phyloP scores from a whole-genome alignment of 2,888 invertebrate species.

The Dasysyrphus albostriatus region DNA sequence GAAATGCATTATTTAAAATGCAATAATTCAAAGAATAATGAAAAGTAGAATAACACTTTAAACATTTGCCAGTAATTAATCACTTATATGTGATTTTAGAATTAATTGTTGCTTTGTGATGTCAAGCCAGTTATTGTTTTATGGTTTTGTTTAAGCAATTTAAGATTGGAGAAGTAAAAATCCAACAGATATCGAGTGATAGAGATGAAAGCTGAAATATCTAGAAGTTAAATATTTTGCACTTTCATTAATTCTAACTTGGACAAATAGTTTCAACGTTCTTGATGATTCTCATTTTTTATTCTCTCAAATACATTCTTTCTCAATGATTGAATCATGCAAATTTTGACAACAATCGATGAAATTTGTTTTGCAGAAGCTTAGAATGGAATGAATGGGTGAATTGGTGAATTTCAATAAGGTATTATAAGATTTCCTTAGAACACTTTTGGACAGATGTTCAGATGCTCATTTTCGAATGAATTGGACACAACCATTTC shows the following conservation, averaged over 20 bases:
- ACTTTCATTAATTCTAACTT: too few relatives aligned
- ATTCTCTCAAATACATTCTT: not conserved
- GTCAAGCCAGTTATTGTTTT: constrained; percentile 17
- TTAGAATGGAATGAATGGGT: not conserved
- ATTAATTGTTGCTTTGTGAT: constrained; percentile 6
- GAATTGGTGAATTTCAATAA: not conserved
- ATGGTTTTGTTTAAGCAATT: not conserved
- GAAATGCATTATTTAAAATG: constrained; percentile 24
- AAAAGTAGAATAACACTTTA: constrained; percentile 1
- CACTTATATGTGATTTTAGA: not conserved
- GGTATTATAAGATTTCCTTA: too few relatives aligned
- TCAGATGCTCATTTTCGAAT: too few relatives aligned
- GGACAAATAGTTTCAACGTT: not conserved
- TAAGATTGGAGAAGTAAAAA: not conserved
- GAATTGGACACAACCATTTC: too few relatives aligned
- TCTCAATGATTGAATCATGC: not conserved
- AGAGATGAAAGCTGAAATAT: not conserved
- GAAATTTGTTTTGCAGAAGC: not conserved
- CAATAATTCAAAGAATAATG: constrained; percentile 25
- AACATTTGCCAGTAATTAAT: constrained; percentile 5
- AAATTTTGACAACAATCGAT: not conserved
- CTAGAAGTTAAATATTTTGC: too few relatives aligned
- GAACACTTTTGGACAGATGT: too few relatives aligned
- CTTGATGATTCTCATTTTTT: not conserved
- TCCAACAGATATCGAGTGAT: not conserved